phyloP scores from a whole-genome alignment of 2,113 vertebrate genomes.

The Neomonachus schauinslandi region DNA sequence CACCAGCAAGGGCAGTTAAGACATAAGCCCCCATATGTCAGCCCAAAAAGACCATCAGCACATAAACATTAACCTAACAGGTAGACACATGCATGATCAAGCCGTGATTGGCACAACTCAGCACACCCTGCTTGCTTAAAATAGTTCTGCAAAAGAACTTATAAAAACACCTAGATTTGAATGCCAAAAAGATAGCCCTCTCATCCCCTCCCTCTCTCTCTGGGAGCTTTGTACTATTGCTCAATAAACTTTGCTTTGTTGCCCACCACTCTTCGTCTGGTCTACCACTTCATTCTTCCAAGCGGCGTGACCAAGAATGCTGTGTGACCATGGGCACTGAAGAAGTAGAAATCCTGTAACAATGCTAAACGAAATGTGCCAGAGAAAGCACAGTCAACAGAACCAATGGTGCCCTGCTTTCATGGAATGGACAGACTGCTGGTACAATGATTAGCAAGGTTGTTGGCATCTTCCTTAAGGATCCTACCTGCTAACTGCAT shows the following conservation, averaged over 20 bases:
- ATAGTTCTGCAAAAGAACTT: not conserved
- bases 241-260: not conserved
- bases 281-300: not conserved
- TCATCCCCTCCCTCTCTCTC: not conserved
- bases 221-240: not conserved
- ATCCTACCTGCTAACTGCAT: not conserved
- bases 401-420: not conserved
- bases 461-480: not conserved
- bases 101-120: not conserved
- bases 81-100: not conserved
- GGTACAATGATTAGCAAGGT: fast-evolving
- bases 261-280: not conserved
- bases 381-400: not conserved
- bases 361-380: not conserved
- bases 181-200: not conserved
- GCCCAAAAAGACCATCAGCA: not conserved
- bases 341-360: not conserved
- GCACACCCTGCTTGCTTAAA: not conserved
- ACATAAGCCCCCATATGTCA: not conserved
- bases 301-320: not conserved
- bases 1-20: not conserved
- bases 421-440: not conserved
- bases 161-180: not conserved
- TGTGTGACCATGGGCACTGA: not conserved
- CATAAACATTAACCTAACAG: not conserved